These are phyloP conservation scores for Sitta europaea DNA, from an alignment of 2,113 vertebrate species.

Conservation along the genomic window DNA sequence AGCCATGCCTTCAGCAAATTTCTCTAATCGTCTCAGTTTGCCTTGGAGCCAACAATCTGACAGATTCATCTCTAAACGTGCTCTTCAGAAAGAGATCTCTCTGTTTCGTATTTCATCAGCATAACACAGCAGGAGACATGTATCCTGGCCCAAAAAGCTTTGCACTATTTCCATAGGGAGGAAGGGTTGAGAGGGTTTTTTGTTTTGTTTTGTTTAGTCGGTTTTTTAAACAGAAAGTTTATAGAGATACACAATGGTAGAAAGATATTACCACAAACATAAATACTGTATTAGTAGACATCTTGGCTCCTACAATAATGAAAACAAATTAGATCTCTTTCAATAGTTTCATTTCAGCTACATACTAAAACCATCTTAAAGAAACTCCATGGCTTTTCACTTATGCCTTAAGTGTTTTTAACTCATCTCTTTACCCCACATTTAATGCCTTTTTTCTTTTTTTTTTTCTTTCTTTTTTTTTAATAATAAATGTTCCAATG, in stretches of 20 bases:
- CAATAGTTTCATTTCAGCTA: neutral
- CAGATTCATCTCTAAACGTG: constrained; percentile 17
- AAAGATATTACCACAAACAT: constrained; percentile 21
- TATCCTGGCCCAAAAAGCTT: neutral
- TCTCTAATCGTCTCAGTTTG: neutral
- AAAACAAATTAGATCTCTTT: constrained; percentile 28
- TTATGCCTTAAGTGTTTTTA: neutral
- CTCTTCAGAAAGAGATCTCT: constrained; percentile 8
- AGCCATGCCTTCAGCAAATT: neutral
- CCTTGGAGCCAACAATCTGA: constrained; percentile 30
- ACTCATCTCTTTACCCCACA: neutral
- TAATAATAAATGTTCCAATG: neutral
- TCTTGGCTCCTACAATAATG: constrained; percentile 1
- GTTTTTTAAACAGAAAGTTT: constrained; percentile 36
- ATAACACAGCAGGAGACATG: neutral
- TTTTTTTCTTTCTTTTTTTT: neutral
- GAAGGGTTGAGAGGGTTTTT: neutral
- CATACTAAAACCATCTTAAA: neutral
- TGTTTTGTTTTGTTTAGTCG: neutral
- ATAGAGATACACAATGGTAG: neutral
- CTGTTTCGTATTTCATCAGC: neutral
- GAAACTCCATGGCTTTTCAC: neutral
- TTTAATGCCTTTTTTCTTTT: neutral
- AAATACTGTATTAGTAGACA: constrained; percentile 40
- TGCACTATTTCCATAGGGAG: neutral